Percentiles rank a stretch among this genome's conserved stretches.
phyloP scores from a whole-genome alignment of 1,140 invertebrate genomes.

The Prorops nasuta region DNA sequence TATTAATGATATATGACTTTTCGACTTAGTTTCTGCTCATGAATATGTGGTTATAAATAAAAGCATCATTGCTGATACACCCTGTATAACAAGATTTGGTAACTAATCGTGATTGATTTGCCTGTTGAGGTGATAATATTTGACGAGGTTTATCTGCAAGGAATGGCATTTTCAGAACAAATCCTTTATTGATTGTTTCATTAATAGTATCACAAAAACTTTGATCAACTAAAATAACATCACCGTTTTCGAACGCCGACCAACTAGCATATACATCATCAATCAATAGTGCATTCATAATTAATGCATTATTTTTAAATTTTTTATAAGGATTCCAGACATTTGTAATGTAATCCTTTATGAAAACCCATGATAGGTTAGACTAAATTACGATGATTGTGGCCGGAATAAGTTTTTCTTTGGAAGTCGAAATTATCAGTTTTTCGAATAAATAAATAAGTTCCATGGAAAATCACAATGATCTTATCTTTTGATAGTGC shows the following conservation, averaged over 20 bases:
- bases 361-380: neutral
- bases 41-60: no score
- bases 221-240: neutral
- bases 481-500: neutral
- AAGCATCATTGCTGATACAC: no score
- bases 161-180: neutral
- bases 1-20: no score
- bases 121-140: neutral
- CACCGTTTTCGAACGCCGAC: neutral
- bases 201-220: neutral
- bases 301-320: neutral
- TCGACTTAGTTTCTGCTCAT: no score
- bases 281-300: neutral
- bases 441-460: constrained; percentile 1
- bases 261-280: neutral
- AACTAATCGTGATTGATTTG: neutral
- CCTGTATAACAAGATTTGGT: no score
- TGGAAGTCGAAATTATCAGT: neutral
- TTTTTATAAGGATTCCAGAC: neutral
- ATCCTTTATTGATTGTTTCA: neutral
- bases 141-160: neutral
- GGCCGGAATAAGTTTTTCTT: neutral
- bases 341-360: neutral
- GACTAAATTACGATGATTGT: neutral
- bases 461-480: neutral